Evolutionary conservation across 1,140 invertebrate species (phyloP), one percentile per base, ranked within the genome.

Genomic region (Drosophila neocordata): DNA sequence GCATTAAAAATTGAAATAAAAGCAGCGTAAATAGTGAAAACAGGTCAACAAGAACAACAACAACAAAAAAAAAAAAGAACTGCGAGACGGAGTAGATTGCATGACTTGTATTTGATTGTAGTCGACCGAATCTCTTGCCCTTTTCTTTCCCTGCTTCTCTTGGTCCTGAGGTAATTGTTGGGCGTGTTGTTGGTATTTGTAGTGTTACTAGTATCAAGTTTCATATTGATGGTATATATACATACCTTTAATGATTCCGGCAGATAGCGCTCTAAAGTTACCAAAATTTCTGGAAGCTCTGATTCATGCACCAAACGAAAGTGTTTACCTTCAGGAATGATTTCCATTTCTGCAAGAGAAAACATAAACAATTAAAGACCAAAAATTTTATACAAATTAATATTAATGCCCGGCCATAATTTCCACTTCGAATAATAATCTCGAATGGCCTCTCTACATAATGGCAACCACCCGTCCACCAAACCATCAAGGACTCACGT

Each of bases 231-330:
- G 20, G 13, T 52, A 24, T 15, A 18, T 38, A 38, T 68, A 84
- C 82, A 68, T 80, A 85, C 96, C 95, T 97, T 97, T 75, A 97
- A 93, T 82, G 96, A 96, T 92, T 96, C 95, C 79, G 96, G 96
- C 92, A 96, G 93, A 93, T 95, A 95, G 92, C 94, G 93, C 84
- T 94, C 94, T 82, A 96, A 93, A 91, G 95, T 93, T 91, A 96
- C 94, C 92, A 96, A 93, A 84, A 96, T 94, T 91, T 94, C 94
- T 89, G 95, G 94, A 92, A 96, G 94, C 93, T 96, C 95, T 89
- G 95, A 94, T 94, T 96, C 94, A 92, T 94, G 93, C 87, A 96
- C 94, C 93, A 96, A 94, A 94, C 95, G 95, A 93, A 97, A 97
- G 93, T 96, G 95, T 93, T 94, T 95, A 91, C 96, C 96, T 93